Percentiles rank a stretch among this genome's conserved stretches.
phyloP scores from a whole-genome alignment of 2,797 vertebrate genomes.

The Chaetophractus vellerosus region DNA sequence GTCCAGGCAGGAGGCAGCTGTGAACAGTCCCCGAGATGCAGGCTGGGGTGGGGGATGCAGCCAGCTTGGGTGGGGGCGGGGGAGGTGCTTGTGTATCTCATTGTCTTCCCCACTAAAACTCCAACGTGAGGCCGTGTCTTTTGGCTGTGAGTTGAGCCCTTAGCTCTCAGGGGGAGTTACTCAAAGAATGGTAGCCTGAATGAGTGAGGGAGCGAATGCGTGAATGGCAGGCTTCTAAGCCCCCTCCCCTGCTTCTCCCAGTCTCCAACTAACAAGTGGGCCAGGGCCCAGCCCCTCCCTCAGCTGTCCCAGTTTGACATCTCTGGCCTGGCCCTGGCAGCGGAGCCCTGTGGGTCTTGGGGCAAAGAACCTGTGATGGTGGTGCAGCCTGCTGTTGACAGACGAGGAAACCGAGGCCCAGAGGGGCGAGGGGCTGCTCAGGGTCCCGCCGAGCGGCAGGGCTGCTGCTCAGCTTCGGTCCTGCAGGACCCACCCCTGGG shows the following conservation, averaged over 20 bases:
- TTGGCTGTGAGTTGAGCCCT: not conserved
- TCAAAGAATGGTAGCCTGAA: not conserved
- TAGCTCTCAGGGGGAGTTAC: not conserved
- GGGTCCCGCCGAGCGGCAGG: not conserved
- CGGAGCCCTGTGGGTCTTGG: not conserved
- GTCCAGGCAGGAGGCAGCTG: not conserved
- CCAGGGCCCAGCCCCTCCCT: not conserved
- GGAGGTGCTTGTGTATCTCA: accelerated
- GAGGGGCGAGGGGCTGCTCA: not conserved
- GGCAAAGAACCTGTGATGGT: accelerated
- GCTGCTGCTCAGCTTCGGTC: not conserved
- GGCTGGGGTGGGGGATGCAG: not conserved
- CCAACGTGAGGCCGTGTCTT: not conserved
- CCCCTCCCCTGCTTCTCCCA: not conserved
- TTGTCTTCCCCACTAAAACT: accelerated
- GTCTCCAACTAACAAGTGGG: not conserved
- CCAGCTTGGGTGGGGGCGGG: too few relatives aligned
- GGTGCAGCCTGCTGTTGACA: not conserved
- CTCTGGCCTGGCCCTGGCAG: not conserved
- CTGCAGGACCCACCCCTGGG: not conserved
- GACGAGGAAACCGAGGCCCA: not conserved
- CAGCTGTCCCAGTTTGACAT: not conserved
- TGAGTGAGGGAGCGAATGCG: not conserved
- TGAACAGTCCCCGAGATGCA: not conserved
- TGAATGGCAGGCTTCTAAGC: not conserved